Evolutionary conservation across 2,113 vertebrate species (phyloP).

Genomic region (Pedetes capensis): DNA sequence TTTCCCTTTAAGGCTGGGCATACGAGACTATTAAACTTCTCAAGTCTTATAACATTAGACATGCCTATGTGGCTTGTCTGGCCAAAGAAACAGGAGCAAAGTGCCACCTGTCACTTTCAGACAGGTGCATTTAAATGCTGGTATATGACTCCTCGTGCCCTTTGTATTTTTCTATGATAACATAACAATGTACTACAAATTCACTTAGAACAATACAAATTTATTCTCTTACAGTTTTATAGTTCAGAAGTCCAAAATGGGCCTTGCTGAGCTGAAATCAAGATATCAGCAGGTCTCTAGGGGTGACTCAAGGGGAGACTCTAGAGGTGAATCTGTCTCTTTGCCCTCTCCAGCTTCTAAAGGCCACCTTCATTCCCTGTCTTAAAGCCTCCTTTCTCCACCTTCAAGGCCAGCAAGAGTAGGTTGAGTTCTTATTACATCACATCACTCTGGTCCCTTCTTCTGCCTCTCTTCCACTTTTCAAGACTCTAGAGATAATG

Average conservation of each 20-base stretch:
- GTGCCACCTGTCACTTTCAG: background rate
- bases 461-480: background rate
- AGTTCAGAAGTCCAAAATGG: background rate
- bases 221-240: background rate
- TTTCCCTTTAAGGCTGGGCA: background rate
- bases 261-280: background rate
- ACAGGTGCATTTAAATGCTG: background rate
- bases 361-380: background rate
- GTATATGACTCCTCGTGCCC: background rate
- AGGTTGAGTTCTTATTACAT: background rate
- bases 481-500: background rate
- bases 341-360: background rate
- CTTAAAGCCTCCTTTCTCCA: background rate
- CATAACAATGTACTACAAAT: background rate
- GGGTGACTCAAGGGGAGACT: too few relatives aligned
- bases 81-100: background rate
- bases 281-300: background rate
- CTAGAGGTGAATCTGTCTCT: background rate
- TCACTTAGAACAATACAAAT: background rate
- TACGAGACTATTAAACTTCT: background rate
- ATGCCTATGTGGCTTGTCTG: background rate
- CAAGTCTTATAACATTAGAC: background rate
- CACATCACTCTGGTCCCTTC: background rate
- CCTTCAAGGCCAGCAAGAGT: background rate
- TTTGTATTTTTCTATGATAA: background rate